Percentiles rank a stretch among this genome's conserved stretches.
phyloP scores from a whole-genome alignment of 2,797 vertebrate species.

The Gambusia yucatana region DNA sequence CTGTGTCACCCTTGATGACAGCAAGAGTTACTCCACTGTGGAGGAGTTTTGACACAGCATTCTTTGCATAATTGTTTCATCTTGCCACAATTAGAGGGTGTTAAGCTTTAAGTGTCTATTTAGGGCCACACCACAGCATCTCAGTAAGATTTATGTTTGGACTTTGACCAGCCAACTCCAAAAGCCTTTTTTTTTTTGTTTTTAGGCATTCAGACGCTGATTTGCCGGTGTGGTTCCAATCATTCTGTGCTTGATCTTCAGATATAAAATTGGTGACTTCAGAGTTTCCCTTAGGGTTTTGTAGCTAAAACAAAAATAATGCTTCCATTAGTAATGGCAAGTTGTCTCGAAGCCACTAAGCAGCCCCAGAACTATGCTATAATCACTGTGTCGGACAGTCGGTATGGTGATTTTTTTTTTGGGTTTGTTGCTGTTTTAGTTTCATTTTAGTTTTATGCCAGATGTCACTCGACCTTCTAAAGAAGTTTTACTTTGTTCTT shows the following conservation, averaged over 20 bases:
- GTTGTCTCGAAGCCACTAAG: background rate
- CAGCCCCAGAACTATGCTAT: background rate
- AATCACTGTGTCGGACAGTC: background rate
- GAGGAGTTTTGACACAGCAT: background rate
- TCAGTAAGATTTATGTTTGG: background rate
- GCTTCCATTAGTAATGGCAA: background rate
- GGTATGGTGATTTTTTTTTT: background rate
- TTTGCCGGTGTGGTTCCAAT: background rate
- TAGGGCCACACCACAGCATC: too few species aligned
- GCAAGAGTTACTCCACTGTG: background rate
- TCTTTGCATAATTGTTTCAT: background rate
- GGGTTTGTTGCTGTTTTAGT: too few species aligned
- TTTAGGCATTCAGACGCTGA: background rate
- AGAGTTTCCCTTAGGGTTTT: background rate
- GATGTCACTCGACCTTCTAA: background rate
- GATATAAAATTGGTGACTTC: background rate
- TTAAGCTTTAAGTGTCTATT: too few species aligned
- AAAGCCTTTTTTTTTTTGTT: background rate
- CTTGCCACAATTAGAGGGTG: too few species aligned
- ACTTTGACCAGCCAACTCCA: background rate
- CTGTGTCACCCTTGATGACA: background rate
- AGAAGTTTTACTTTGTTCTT: background rate
- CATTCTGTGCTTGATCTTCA: background rate
- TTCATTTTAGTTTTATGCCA: background rate
- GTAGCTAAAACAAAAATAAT: background rate